phyloP scores from a whole-genome alignment of 2,113 vertebrate species.

The Zosterops japonicus region DNA sequence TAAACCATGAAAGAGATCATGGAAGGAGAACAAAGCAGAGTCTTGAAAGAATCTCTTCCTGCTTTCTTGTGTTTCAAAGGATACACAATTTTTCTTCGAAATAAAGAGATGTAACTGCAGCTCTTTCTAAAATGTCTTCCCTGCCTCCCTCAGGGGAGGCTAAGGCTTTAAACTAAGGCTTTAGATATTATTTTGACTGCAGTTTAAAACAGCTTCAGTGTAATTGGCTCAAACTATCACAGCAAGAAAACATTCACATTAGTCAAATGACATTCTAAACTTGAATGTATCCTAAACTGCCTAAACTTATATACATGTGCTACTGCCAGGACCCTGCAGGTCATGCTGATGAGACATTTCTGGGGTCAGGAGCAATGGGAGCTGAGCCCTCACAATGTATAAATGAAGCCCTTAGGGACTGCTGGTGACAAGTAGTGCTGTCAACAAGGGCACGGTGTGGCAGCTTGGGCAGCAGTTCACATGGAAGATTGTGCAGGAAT shows the following conservation, averaged over 20 bases:
- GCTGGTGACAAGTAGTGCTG: background rate
- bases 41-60: background rate
- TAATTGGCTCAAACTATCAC: background rate
- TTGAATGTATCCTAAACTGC: background rate
- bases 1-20: background rate
- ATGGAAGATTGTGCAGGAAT: background rate
- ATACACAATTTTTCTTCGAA: background rate
- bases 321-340: background rate
- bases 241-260: background rate
- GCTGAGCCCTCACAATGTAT: background rate
- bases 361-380: background rate
- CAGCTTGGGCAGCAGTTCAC: background rate
- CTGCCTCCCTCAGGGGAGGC: background rate
- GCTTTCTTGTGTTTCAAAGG: slow-evolving; percentile 22
- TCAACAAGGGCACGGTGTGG: background rate
- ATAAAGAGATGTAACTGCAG: background rate
- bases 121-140: background rate
- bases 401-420: background rate
- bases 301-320: background rate
- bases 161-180: background rate
- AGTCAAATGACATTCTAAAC: background rate
- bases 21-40: slow-evolving; percentile 3
- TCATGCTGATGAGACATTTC: background rate
- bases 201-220: background rate
- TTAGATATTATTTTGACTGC: background rate